A percentile compares a stretch with the other conserved stretches of the same genome.
Evolutionary conservation across 2,888 invertebrate species (phyloP).

Genomic region (Ptilodon capucinus): DNA sequence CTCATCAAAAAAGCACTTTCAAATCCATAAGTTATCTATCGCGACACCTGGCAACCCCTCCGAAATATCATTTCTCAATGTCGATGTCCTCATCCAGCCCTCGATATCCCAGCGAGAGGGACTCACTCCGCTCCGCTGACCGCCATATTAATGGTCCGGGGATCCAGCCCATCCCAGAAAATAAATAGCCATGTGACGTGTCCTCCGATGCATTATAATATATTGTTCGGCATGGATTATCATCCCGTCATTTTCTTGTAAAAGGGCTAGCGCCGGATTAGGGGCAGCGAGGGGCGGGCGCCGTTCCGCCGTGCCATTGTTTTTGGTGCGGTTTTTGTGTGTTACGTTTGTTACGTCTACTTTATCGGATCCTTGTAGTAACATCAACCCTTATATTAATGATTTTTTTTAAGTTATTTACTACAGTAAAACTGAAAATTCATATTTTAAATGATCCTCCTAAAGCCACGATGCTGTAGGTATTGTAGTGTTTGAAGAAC

Average conservation of each 20-base stretch:
- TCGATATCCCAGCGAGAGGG: constrained; percentile 42
- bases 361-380: neutral
- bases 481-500: too few species aligned
- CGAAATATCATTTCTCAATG: constrained; percentile 69
- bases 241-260: constrained; percentile 54
- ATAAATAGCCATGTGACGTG: constrained; percentile 73
- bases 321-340: neutral
- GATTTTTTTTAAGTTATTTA: too few species aligned
- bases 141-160: constrained; percentile 71
- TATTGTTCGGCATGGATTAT: constrained; percentile 60
- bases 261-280: constrained; percentile 33
- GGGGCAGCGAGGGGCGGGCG: neutral
- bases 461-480: too few species aligned
- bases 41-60: constrained; percentile 47
- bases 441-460: too few species aligned
- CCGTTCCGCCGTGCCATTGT: neutral
- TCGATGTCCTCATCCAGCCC: constrained; percentile 58
- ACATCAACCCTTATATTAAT: too few species aligned
- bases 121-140: constrained; percentile 59
- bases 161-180: constrained; percentile 62
- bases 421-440: too few species aligned
- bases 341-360: neutral
- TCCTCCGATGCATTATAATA: constrained; percentile 75
- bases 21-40: constrained; percentile 1
- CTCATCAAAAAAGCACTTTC: neutral